phyloP scores from a whole-genome alignment of 2,797 vertebrate genomes.

The Peromyscus melanophrys region DNA sequence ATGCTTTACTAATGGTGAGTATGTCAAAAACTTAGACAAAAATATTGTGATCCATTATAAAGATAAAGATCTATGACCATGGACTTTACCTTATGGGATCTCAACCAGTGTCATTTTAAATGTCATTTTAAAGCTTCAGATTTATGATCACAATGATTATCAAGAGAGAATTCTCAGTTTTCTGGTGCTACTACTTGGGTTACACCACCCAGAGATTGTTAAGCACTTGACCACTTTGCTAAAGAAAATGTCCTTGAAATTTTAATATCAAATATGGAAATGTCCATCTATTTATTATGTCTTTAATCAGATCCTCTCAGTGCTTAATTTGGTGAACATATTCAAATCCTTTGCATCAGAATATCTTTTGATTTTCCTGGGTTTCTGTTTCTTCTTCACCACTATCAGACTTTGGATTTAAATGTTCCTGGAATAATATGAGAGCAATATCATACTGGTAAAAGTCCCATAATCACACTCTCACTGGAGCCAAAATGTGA shows the following conservation, averaged over 20 bases:
- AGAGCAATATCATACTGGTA: not conserved
- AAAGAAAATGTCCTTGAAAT: constrained; percentile 2
- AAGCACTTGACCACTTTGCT: constrained; percentile 27
- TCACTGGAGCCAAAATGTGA: not conserved
- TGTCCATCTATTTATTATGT: not conserved
- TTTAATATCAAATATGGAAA: constrained; percentile 44
- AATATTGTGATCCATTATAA: not conserved
- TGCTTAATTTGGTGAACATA: constrained; percentile 22
- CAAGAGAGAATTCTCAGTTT: not conserved
- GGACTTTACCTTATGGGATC: not conserved
- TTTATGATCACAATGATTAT: not conserved
- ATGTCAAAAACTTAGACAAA: not conserved
- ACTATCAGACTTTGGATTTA: not conserved
- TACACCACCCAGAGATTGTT: constrained; percentile 1
- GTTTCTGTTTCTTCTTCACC: not conserved
- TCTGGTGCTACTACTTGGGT: not conserved
- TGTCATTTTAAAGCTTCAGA: not conserved
- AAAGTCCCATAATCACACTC: constrained; percentile 7
- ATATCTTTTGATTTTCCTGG: not conserved
- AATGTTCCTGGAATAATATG: constrained; percentile 34
- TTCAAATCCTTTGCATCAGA: constrained; percentile 26
- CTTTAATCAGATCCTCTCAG: constrained; percentile 46
- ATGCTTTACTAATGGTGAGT: not conserved
- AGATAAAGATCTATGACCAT: not conserved
- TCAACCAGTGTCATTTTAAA: not conserved